A percentile compares a stretch with the other conserved stretches of the same genome.
Conservation (phyloP, 2,113 vertebrate genomes). For the Mormyrus lacerda region DNA sequence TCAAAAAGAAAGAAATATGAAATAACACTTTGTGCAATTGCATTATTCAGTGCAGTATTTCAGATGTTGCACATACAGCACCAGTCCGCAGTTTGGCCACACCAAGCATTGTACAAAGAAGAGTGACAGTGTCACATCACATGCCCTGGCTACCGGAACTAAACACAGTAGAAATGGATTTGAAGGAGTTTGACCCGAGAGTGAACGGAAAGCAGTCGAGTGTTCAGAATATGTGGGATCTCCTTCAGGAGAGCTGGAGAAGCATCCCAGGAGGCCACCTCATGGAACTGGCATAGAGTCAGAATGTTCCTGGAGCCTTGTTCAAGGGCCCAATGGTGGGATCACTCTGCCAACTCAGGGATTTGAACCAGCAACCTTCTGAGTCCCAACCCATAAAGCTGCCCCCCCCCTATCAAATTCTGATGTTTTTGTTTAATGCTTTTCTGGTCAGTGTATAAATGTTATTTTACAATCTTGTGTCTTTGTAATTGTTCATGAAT, state of each 20-base stretch:
- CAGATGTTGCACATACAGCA: too few species aligned
- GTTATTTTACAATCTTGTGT: neutral
- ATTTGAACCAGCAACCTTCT: too few species aligned
- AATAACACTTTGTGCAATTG: neutral
- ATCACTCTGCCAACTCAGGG: too few species aligned
- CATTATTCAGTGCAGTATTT: neutral
- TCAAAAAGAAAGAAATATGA: neutral
- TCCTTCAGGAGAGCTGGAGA: neutral
- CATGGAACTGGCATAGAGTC: neutral
- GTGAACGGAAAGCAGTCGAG: neutral
- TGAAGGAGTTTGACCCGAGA: neutral
- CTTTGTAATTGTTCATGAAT: neutral
- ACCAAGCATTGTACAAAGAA: neutral
- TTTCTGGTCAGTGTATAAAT: neutral
- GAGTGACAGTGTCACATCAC: neutral
- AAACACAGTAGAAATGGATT: neutral
- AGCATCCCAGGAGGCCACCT: too few species aligned
- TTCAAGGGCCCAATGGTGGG: neutral
- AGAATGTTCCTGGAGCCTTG: neutral
- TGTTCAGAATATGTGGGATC: too few species aligned
- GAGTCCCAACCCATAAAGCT: neutral
- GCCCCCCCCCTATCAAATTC: neutral
- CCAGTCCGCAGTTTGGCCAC: neutral
- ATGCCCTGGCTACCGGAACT: neutral
- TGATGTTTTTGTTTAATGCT: neutral